These are phyloP conservation scores for Dicyrtoma fusca DNA, from an alignment of 2,888 invertebrate species.

Conservation along the genomic window DNA sequence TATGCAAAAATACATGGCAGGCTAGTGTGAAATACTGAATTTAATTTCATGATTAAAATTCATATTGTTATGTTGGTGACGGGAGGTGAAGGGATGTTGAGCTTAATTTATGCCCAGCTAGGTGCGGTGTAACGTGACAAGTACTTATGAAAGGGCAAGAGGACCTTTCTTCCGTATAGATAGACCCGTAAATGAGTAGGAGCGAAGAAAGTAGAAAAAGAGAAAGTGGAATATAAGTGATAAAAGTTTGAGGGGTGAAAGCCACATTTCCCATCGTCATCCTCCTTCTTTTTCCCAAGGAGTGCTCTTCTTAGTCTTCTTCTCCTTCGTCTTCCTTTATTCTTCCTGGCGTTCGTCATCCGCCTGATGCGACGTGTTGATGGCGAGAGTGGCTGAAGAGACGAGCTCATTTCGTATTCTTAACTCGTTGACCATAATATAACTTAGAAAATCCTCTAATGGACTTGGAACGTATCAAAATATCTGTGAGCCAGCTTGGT, in stretches of 20 bases:
- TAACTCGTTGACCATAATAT: constrained; percentile 45
- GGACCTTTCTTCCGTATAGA: too few species aligned
- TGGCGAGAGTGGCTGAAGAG: background rate
- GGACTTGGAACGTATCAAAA: constrained; percentile 53
- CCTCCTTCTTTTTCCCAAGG: too few species aligned
- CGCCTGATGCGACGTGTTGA: background rate
- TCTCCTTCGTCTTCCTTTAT: too few species aligned
- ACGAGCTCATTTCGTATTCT: constrained; percentile 51
- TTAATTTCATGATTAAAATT: too few species aligned
- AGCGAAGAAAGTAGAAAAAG: background rate
- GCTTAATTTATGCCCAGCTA: too few species aligned
- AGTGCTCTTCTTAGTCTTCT: constrained; percentile 10
- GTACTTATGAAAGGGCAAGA: too few species aligned
- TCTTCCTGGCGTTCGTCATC: background rate
- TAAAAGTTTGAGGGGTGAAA: background rate
- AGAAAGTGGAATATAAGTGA: background rate
- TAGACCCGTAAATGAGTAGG: background rate
- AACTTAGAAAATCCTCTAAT: constrained; percentile 51
- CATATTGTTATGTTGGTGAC: too few species aligned
- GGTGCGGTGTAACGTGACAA: too few species aligned
- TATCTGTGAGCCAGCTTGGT: constrained; percentile 43
- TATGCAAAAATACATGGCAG: too few species aligned
- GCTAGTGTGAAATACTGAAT: too few species aligned
- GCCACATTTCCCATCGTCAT: background rate
- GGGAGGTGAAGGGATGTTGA: too few species aligned